Base-by-base conservation (phyloP, 2,888 invertebrate genomes). In the Agonopterix arenella region DNA sequence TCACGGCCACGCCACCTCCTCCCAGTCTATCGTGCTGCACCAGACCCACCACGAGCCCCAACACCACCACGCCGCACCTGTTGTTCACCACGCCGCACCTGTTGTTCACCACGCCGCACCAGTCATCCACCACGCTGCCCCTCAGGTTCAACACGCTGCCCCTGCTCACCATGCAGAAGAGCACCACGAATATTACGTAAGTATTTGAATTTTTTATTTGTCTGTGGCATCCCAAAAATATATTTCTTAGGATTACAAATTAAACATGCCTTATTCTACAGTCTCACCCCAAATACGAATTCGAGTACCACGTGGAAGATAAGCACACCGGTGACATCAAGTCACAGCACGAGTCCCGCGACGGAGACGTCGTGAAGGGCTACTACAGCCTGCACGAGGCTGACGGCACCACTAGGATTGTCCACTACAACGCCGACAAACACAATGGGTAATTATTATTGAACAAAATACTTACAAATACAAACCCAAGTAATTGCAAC, bases 361-460 rank as follows among this genome's bases (percentile, higher is more conserved):
- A 91, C 66, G 93, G 93, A 4, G 91, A 93, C 62, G 91, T 90
- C 36, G 93, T 93, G 58, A 90, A 91, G 74, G 93, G 93, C 47
- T 91, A 92, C 68, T 93, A 93, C 77, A 91, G 90, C 11, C 82
- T 92, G 44, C 91, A 91, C 36, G 92, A 92, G 60, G 90, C 92
- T 16, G 91, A 90, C 52, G 92, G 92, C 64, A 91, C 91, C 60
- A 74, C 91, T 55, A 90, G 92, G 61, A 91, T 91, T 44, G 92
- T 92, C 62, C 84, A 91, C 78, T 92, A 92, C 74, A 86, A 89
- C 52, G 91, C 91, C 58, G 91, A 91, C 59, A 90, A 90, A 62
- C 90, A 91, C 62, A 90, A 89, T 64, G 91, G 91, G 84, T 92
- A 80, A 61, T 76, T 28, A 28, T 7, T 28, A 7, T n/a, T n/a